These are phyloP conservation scores for Chymomyza procnemis DNA, from an alignment of 2,888 invertebrate genomes.

Conservation along the genomic window DNA sequence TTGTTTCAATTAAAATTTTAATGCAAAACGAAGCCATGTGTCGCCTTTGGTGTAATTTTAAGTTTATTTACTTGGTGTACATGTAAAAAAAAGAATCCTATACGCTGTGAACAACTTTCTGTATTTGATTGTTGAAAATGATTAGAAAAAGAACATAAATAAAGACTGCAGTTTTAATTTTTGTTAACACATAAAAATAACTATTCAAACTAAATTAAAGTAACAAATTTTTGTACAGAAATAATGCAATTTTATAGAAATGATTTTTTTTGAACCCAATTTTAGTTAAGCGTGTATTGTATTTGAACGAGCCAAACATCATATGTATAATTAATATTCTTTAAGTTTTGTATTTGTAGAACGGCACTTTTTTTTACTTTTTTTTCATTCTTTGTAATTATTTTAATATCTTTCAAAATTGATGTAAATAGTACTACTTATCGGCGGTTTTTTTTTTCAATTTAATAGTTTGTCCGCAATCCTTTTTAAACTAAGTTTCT, in stretches of 20 bases:
- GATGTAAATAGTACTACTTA: not conserved
- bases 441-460: conserved; percentile 2
- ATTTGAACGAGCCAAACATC: conserved; percentile 27
- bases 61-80: conserved; percentile 47
- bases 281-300: conserved; percentile 47
- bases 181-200: conserved; percentile 42
- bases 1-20: conserved; percentile 62
- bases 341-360: conserved; percentile 63
- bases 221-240: not conserved
- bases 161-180: conserved; percentile 68
- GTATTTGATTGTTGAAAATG: conserved; percentile 51
- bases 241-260: conserved; percentile 5
- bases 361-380: conserved; percentile 54
- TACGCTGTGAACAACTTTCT: conserved; percentile 13
- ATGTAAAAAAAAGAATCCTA: conserved; percentile 38
- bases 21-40: conserved; percentile 61
- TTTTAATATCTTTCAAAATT: conserved; percentile 2
- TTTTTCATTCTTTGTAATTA: not conserved
- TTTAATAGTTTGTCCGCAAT: conserved; percentile 9
- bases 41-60: conserved; percentile 68
- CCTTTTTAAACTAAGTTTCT: conserved; percentile 40
- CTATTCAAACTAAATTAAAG: conserved; percentile 26
- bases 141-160: conserved; percentile 51
- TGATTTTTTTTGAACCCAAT: not conserved
- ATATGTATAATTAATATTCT: conserved; percentile 9